Evolutionary conservation across 2,888 invertebrate genomes (phyloP).

Genomic region (Tromatobia lineatoria): DNA sequence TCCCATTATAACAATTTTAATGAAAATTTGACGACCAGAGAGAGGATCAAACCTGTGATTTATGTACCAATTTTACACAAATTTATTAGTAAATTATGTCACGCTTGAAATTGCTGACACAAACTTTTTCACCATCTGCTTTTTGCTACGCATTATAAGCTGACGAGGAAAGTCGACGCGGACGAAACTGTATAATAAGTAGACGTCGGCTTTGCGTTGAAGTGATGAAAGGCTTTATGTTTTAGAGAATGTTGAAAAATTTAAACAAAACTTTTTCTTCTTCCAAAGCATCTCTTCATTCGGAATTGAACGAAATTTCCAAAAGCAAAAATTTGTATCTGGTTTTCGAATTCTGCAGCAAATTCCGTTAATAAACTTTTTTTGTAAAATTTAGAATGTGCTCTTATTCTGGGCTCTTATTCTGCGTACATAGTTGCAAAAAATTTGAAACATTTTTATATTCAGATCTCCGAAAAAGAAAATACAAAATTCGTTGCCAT

Average conservation of each 20-base stretch:
- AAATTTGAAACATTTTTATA: too few species aligned
- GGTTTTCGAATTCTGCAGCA: not conserved
- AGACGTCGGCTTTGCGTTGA: not conserved
- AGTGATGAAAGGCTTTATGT: not conserved
- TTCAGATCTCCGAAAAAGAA: too few species aligned
- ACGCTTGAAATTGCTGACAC: not conserved
- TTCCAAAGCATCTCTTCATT: not conserved
- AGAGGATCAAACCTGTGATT: not conserved
- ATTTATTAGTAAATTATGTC: not conserved
- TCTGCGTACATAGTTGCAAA: too few species aligned
- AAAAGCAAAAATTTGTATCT: not conserved
- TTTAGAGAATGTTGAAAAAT: not conserved
- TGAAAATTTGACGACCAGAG: not conserved
- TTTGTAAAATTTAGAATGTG: too few species aligned
- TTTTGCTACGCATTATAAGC: slow-evolving; percentile 1
- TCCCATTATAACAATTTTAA: not conserved
- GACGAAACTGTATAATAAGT: slow-evolving; percentile 19
- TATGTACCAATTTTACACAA: not conserved
- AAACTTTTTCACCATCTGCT: slow-evolving; percentile 1
- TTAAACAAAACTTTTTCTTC: not conserved
- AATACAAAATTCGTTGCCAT: too few species aligned
- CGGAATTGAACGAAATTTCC: not conserved
- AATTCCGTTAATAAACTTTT: too few species aligned
- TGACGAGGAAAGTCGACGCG: not conserved
- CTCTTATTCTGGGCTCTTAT: too few species aligned